phyloP scores from a whole-genome alignment of 2,797 vertebrate species.

The Peromyscus aztecus region DNA sequence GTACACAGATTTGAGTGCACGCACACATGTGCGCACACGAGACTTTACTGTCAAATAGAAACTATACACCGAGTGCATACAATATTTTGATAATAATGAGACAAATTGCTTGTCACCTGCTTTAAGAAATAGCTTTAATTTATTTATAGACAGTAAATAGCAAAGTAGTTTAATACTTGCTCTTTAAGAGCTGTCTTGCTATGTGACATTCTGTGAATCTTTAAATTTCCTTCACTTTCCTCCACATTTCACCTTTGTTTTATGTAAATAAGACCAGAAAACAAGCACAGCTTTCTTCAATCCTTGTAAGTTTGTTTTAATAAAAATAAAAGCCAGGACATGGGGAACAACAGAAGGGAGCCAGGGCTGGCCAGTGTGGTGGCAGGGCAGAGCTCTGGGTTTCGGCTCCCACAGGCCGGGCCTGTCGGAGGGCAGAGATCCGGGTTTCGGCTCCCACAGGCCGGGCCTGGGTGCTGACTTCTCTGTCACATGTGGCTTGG shows the following conservation, averaged over 20 bases:
- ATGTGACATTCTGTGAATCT: background rate
- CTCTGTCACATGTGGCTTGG: background rate
- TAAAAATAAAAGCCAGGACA: background rate
- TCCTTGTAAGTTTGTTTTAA: background rate
- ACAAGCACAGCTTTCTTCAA: background rate
- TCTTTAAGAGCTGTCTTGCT: constrained; percentile 15
- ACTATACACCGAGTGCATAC: constrained; percentile 26
- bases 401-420: background rate
- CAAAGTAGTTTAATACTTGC: constrained; percentile 43
- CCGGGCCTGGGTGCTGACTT: background rate
- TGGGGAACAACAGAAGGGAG: background rate
- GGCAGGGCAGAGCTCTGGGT: background rate
- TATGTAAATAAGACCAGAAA: constrained; percentile 46
- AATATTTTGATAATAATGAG: constrained; percentile 59
- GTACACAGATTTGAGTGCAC: background rate
- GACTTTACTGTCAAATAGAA: constrained; percentile 37
- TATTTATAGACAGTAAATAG: constrained; percentile 34
- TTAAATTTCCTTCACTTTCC: background rate
- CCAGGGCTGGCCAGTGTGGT: background rate
- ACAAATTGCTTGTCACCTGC: constrained; percentile 21
- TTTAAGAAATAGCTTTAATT: constrained; percentile 58
- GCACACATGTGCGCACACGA: background rate
- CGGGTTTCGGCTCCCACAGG: background rate
- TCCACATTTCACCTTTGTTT: constrained; percentile 33
- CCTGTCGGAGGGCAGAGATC: no score